Evolutionary conservation across 2,113 vertebrate species (phyloP), one percentile per base, ranked within the genome.

Genomic region (Catharus bicknelli): DNA sequence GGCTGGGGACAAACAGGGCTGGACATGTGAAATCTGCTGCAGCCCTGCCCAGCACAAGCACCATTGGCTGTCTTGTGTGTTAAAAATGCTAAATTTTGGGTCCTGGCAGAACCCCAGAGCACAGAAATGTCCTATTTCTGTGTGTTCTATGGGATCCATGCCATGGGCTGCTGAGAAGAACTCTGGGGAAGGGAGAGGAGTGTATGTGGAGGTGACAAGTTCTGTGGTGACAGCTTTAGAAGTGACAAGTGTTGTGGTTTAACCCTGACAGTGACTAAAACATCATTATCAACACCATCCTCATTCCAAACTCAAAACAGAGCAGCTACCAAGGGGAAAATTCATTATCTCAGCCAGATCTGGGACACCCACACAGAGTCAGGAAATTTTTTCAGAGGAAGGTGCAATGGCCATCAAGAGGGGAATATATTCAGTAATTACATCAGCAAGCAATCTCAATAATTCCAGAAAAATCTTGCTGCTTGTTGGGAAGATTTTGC

Each of bases 161-260:
- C 77, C 34, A 30, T 21, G n/a, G 9, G 64, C 38, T 81, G 25
- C 30, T 66, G 54, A 63, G 62, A 47, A 30, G 25, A 63, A 0
- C 38, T 54, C 36, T 57, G 34, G 38, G 42, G 27, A 59, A 45
- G 12, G 38, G 15, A 61, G 34, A 34, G 2, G 45, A 68, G 42
- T 0, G 1, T 62, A 5, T 54, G 45, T 67, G 34, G 63, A 87
- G 21, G 43, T 64, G 58, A 48, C 42, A 85, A 42, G 38, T 61
- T 92, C n/a, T 29, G 63, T 77, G 83, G 54, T 77, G 63, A 69
- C 63, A 86, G 54, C 73, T 73, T 63, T 59, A 48, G 63, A 55
- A 17, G 34, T 51, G 53, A 53, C n/a, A 78, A 50, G 47, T 69
- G 63, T 6, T 69, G 62, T 48, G 69, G n/a, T 47, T 82, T 68